A percentile compares a stretch with the other conserved stretches of the same genome.
Evolutionary conservation across 2,113 vertebrate genomes (phyloP).

Genomic region (Psittacara wagleri): DNA sequence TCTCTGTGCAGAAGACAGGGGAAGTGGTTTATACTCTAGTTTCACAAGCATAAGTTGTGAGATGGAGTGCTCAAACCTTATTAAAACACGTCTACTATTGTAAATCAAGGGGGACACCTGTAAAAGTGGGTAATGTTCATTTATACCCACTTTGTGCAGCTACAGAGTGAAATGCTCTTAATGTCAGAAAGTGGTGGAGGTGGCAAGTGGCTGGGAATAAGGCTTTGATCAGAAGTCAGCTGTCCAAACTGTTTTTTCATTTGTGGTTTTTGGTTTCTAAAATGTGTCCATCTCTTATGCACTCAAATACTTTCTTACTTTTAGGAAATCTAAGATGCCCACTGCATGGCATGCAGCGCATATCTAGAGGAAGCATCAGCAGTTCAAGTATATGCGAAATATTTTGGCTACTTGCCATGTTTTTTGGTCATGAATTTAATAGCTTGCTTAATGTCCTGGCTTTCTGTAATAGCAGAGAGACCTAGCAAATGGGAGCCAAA

Average conservation of each 20-base stretch:
- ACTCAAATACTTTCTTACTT: neutral
- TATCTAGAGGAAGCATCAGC: neutral
- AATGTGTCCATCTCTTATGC: neutral
- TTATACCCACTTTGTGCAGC: neutral
- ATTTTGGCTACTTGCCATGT: neutral
- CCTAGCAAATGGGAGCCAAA: neutral
- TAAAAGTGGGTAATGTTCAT: neutral
- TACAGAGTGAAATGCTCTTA: neutral
- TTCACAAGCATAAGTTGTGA: neutral
- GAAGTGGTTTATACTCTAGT: neutral
- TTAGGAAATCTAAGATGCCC: neutral
- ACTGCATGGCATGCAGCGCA: neutral
- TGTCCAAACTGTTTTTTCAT: rapidly evolving
- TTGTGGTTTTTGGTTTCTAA: neutral
- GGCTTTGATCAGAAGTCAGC: neutral
- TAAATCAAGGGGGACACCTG: neutral
- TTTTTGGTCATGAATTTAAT: neutral
- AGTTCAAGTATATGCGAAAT: neutral
- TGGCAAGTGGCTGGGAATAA: neutral
- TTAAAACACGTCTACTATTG: neutral
- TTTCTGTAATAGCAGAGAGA: conserved; percentile 9
- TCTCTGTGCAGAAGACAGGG: neutral
- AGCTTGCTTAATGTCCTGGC: neutral
- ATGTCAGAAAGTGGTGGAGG: neutral
- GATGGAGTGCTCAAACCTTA: neutral